These are phyloP conservation scores for Phenganax marumi DNA, from an alignment of 92 coral and sea anemone species.

Conservation along the genomic window DNA sequence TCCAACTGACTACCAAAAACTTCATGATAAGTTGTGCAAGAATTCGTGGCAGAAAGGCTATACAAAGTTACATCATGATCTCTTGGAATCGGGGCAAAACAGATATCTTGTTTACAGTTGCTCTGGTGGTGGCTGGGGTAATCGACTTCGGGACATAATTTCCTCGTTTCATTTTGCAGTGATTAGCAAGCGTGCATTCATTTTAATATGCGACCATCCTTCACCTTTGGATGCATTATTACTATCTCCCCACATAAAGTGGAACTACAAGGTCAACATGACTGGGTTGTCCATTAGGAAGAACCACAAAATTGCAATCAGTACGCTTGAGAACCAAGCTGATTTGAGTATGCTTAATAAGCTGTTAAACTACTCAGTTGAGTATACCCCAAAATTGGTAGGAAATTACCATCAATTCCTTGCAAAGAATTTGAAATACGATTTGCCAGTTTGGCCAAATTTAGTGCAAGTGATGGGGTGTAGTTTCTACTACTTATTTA, in stretches of 20 bases:
- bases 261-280: no score
- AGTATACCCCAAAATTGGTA: neutral
- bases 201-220: slow-evolving; percentile 80
- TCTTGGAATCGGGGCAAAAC: no score
- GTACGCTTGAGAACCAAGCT: neutral
- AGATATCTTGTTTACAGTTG: no score
- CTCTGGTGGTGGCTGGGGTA: no score
- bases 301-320: neutral
- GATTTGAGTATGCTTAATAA: neutral
- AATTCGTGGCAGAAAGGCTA: no score
- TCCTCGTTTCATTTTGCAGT: no score
- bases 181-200: slow-evolving; percentile 77
- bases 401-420: neutral
- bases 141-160: slow-evolving; percentile 72
- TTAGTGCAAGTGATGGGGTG: slow-evolving; percentile 69
- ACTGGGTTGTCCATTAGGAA: neutral
- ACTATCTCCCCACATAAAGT: slow-evolving; percentile 66
- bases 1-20: no score
- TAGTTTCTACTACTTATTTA: no score
- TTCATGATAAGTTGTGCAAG: no score
- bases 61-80: no score
- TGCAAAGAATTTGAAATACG: no score
- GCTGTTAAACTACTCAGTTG: no score
- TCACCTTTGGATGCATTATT: slow-evolving; percentile 79
- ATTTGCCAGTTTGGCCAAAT: slow-evolving; percentile 18